Conservation (phyloP, 2,888 invertebrate species). For the Hymenopus coronatus region DNA sequence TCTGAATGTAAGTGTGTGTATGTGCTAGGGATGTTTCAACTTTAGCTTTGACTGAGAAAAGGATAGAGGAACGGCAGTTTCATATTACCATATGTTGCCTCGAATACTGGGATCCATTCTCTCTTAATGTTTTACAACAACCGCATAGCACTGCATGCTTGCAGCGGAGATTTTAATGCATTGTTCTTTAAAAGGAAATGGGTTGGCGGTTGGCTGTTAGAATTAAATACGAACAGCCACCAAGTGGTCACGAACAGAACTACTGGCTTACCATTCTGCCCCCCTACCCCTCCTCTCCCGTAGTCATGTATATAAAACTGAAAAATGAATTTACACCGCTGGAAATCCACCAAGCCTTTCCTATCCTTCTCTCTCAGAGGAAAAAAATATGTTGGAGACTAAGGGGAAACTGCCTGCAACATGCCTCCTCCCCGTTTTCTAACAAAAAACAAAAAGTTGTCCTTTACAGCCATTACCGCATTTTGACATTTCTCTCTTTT, state of each 20-base stretch:
- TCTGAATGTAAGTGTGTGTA: no score
- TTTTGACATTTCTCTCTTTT: slow-evolving; percentile 22
- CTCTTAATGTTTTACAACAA: background rate
- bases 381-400: background rate
- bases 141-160: background rate
- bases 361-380: background rate
- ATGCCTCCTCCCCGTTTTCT: background rate
- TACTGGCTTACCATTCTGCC: background rate
- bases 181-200: background rate
- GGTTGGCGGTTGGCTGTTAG: background rate
- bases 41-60: no score
- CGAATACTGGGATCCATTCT: background rate
- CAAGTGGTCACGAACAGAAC: background rate
- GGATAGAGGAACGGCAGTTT: no score
- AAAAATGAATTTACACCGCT: slow-evolving; percentile 14
- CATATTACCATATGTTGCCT: background rate
- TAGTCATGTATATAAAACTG: background rate
- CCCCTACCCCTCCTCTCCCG: background rate
- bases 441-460: slow-evolving; percentile 27
- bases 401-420: background rate
- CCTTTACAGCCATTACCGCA: slow-evolving; percentile 28
- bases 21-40: no score
- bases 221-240: background rate
- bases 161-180: background rate
- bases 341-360: slow-evolving; percentile 1